Conservation (phyloP, 2,888 invertebrate species). For the Euplexia lucipara region DNA sequence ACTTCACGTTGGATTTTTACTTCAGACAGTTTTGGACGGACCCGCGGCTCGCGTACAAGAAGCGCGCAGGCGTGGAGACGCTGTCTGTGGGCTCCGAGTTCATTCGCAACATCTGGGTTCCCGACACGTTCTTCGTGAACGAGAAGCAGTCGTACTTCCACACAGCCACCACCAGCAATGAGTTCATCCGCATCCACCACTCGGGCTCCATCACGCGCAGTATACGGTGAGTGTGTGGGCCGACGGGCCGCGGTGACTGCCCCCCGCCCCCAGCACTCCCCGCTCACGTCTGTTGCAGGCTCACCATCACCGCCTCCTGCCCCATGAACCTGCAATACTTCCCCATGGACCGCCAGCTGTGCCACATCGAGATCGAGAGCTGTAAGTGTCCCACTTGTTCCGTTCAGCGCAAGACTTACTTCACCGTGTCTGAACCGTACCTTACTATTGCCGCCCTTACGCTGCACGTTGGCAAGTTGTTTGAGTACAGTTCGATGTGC, state of each 20-base stretch:
- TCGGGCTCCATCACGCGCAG: constrained; percentile 97
- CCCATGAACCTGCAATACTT: constrained; percentile 98
- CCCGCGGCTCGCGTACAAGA: constrained; percentile 96
- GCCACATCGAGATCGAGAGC: constrained; percentile 98
- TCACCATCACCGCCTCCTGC: constrained; percentile 98
- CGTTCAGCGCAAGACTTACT: constrained; percentile 40
- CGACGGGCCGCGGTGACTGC: no score
- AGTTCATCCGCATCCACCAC: constrained; percentile 98
- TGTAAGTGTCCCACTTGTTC: constrained; percentile 93
- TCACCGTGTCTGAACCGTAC: constrained; percentile 34
- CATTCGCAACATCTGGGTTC: constrained; percentile 99
- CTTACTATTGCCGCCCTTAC: constrained; percentile 20
- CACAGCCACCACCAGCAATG: constrained; percentile 99
- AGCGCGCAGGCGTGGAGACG: constrained; percentile 95
- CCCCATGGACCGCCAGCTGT: constrained; percentile 98
- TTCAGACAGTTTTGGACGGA: constrained; percentile 99
- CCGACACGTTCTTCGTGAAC: constrained; percentile 99
- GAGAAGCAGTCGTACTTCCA: constrained; percentile 99
- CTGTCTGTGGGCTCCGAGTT: constrained; percentile 97
- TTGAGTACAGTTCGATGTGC: constrained; percentile 23
- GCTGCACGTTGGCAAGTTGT: constrained; percentile 41
- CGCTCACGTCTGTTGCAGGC: constrained; percentile 89
- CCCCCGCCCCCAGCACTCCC: background rate
- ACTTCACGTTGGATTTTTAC: constrained; percentile 99
- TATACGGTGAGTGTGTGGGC: constrained; percentile 92